Conservation (phyloP, 1,140 invertebrate species). For the Aphaenogaster floridana region DNA sequence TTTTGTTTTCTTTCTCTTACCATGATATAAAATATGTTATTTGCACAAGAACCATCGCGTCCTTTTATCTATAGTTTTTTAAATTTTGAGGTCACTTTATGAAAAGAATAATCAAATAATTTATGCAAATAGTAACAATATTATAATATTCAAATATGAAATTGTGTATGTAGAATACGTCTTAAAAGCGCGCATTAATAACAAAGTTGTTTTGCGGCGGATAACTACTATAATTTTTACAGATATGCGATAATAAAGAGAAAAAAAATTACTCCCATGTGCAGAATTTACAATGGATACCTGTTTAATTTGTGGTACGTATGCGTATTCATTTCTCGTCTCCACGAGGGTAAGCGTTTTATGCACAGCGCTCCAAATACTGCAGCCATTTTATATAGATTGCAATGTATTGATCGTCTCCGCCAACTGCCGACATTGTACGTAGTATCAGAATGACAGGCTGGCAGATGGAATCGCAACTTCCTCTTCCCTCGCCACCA, state of each 20-base stretch:
- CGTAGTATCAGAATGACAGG: conserved; percentile 86
- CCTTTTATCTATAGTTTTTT: not conserved
- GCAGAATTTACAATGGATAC: not conserved
- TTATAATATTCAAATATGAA: not conserved
- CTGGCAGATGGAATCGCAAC: conserved; percentile 87
- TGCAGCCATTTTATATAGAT: conserved; percentile 87
- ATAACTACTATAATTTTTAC: conserved; percentile 4
- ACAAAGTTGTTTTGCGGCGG: not conserved
- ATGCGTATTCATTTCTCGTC: conserved; percentile 37
- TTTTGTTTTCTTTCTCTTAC: not conserved
- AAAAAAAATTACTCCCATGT: not conserved
- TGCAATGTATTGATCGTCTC: conserved; percentile 86
- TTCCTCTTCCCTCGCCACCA: conserved; percentile 77
- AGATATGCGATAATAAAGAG: not conserved
- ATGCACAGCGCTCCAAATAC: conserved; percentile 78
- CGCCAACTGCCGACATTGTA: conserved; percentile 84
- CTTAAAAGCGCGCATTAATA: not conserved
- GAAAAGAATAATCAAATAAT: conserved; percentile 19
- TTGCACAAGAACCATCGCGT: not conserved
- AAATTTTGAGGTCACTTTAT: not conserved
- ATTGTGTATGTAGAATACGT: not conserved
- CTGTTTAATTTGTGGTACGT: conserved; percentile 20
- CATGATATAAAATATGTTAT: not conserved
- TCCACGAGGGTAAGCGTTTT: conserved; percentile 58
- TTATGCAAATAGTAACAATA: not conserved